A percentile compares a stretch with the other conserved stretches of the same genome.
These are phyloP conservation scores for Gadopsis marmoratus DNA, from an alignment of 2,797 vertebrate species.

Conservation along the genomic window DNA sequence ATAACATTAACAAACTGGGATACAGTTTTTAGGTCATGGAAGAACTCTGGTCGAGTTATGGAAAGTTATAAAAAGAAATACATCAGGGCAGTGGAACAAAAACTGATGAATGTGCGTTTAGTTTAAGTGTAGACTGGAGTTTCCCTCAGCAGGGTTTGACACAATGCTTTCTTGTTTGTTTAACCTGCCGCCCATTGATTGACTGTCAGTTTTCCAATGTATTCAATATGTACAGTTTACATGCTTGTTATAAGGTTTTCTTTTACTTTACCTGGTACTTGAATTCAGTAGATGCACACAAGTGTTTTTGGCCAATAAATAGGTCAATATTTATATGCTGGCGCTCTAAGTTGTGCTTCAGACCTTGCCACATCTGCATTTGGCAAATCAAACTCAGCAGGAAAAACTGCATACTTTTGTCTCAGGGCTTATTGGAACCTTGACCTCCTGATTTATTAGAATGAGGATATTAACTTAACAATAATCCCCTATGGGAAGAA, in stretches of 20 bases:
- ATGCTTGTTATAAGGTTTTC: neutral
- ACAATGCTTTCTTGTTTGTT: conserved; percentile 15
- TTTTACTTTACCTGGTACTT: neutral
- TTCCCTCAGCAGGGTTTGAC: conserved; percentile 6
- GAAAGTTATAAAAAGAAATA: conserved; percentile 43
- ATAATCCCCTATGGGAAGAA: conserved; percentile 45
- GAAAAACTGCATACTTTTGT: conserved; percentile 30
- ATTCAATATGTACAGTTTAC: neutral
- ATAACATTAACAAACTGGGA: conserved; percentile 34
- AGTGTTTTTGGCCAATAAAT: neutral
- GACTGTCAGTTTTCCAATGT: neutral
- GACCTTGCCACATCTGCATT: neutral
- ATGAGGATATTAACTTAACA: conserved; percentile 50
- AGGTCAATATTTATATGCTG: neutral
- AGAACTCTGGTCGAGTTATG: conserved; percentile 35
- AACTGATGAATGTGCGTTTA: conserved; percentile 23
- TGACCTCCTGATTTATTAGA: conserved; percentile 48
- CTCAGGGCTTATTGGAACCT: conserved; percentile 38
- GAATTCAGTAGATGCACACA: neutral
- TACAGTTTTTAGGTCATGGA: conserved; percentile 47
- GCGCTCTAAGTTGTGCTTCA: neutral
- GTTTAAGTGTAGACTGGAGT: conserved; percentile 23
- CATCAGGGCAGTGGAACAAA: conserved; percentile 26
- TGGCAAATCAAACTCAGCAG: conserved; percentile 9
- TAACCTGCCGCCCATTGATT: neutral